Evolutionary conservation across 2,797 vertebrate species (phyloP).

Genomic region (Brotogeris chrysoptera): DNA sequence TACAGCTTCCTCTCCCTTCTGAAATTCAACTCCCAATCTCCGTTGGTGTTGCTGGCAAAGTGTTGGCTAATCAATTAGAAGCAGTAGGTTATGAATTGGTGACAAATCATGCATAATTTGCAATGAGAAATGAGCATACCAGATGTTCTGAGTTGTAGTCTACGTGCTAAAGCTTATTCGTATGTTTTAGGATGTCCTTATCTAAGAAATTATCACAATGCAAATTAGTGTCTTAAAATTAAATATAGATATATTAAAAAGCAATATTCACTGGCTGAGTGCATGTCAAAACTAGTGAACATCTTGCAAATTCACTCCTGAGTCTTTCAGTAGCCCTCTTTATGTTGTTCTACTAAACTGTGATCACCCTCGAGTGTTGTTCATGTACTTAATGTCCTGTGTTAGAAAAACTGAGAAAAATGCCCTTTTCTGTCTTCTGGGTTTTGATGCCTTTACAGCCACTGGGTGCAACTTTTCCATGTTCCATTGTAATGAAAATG

Average conservation of each 20-base stretch:
- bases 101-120: not conserved
- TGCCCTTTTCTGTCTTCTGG: not conserved
- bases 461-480: not conserved
- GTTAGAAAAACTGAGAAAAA: not conserved
- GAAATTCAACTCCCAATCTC: not conserved
- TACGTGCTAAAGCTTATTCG: not conserved
- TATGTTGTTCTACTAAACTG: not conserved
- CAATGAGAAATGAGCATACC: not conserved
- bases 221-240: not conserved
- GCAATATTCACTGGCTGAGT: not conserved
- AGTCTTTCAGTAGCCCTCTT: not conserved
- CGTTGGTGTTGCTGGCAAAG: not conserved
- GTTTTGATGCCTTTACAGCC: not conserved
- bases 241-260: not conserved
- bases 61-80: not conserved
- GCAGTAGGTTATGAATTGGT: not conserved
- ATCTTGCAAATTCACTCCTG: not conserved
- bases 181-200: not conserved
- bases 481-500: not conserved
- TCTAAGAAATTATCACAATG: not conserved
- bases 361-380: not conserved
- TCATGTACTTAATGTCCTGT: not conserved
- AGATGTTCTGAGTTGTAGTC: not conserved
- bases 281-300: not conserved
- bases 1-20: not conserved